Conservation (phyloP, 2,888 invertebrate genomes). For the Cantharis rustica region DNA sequence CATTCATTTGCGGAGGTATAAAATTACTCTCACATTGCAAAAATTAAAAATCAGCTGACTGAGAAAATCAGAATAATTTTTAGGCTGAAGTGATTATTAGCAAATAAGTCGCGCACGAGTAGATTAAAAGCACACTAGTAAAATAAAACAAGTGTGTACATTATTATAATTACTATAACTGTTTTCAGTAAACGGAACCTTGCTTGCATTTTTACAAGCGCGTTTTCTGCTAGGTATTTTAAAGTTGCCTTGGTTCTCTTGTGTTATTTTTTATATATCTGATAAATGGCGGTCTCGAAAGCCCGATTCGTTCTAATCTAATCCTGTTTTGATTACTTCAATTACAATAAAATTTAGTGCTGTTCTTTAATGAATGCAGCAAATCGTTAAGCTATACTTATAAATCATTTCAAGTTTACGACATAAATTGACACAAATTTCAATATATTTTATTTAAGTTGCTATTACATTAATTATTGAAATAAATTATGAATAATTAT, state of each 20-base stretch:
- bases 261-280: neutral
- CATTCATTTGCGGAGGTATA: too few relatives aligned
- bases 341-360: neutral
- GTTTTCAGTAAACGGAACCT: neutral
- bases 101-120: too few relatives aligned
- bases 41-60: too few relatives aligned
- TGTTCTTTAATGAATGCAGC: neutral
- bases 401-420: neutral
- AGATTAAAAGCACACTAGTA: too few relatives aligned
- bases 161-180: neutral
- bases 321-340: neutral
- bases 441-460: neutral
- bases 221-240: neutral
- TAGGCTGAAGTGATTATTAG: too few relatives aligned
- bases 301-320: neutral
- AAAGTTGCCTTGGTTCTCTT: neutral
- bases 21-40: too few relatives aligned
- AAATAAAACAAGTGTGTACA: too few relatives aligned
- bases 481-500: neutral
- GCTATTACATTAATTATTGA: neutral
- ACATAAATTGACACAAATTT: neutral
- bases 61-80: too few relatives aligned
- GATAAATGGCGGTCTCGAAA: neutral
- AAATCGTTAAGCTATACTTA: neutral
- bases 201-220: neutral